Evolutionary conservation across 2,113 vertebrate species (phyloP).

Genomic region (Trematocara unimaculatum): DNA sequence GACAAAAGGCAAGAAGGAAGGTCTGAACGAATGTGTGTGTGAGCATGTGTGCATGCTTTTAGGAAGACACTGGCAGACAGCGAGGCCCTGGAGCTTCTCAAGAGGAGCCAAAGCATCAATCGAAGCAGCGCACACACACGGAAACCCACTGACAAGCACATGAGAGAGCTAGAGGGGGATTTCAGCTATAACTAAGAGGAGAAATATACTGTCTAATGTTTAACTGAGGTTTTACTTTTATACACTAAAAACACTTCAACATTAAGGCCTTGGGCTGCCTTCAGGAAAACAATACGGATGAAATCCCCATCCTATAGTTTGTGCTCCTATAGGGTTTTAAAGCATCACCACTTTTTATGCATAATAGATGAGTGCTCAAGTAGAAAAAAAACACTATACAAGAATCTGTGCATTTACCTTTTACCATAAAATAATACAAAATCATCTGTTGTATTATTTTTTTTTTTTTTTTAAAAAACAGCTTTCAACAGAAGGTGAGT

Average conservation of each 20-base stretch:
- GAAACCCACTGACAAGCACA: slow-evolving; percentile 4
- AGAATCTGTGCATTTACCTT: accelerated
- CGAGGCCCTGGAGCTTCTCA: slow-evolving; percentile 33
- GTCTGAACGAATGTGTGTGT: background rate
- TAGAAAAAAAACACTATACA: background rate
- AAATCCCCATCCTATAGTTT: background rate
- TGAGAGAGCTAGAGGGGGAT: slow-evolving; percentile 8
- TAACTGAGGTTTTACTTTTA: slow-evolving; percentile 6
- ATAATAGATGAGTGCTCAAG: background rate
- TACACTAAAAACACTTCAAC: background rate
- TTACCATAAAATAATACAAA: background rate
- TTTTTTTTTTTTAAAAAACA: no score
- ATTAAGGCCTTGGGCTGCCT: background rate
- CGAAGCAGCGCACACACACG: background rate
- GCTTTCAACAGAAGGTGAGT: background rate
- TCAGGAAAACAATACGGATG: background rate
- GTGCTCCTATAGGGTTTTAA: background rate
- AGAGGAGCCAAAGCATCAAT: slow-evolving; percentile 32
- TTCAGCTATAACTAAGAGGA: background rate
- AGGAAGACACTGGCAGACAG: slow-evolving; percentile 13
- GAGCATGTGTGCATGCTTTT: background rate
- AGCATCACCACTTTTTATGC: background rate
- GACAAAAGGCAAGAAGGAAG: background rate
- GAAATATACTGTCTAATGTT: background rate
- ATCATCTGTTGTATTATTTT: background rate